Evolutionary conservation across 2,888 invertebrate genomes (phyloP).

Genomic region (Tupiocoris notatus): DNA sequence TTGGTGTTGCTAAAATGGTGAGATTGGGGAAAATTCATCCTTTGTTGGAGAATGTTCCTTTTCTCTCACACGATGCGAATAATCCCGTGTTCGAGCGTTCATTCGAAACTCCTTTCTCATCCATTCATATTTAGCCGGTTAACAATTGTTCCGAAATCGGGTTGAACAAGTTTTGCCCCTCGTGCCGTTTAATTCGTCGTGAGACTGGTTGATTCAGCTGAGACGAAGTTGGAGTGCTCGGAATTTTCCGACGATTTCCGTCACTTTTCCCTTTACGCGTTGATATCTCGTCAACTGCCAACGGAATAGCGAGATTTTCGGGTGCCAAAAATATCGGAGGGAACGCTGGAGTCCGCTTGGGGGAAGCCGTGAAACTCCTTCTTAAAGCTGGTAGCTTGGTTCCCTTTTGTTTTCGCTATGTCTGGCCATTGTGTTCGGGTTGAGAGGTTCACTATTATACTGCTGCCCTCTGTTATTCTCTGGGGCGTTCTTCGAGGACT

Average conservation of each 20-base stretch:
- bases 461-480: background rate
- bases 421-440: background rate
- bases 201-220: too few species aligned
- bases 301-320: background rate
- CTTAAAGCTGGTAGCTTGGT: background rate
- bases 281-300: constrained; percentile 10
- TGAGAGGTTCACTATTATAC: background rate
- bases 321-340: background rate
- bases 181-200: too few species aligned
- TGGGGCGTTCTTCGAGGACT: constrained; percentile 11
- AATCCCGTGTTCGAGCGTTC: background rate
- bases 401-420: background rate
- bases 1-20: background rate
- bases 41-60: background rate
- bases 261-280: constrained; percentile 28
- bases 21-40: background rate
- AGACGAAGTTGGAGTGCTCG: background rate
- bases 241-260: constrained; percentile 7
- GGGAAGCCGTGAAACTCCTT: background rate
- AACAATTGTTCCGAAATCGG: background rate
- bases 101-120: background rate
- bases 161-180: background rate
- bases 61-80: background rate
- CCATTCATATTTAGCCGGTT: background rate
- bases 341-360: background rate